Percentiles rank a stretch among this genome's conserved stretches.
These are phyloP conservation scores for Lacerta agilis DNA, from an alignment of 2,797 vertebrate species.

Conservation along the genomic window DNA sequence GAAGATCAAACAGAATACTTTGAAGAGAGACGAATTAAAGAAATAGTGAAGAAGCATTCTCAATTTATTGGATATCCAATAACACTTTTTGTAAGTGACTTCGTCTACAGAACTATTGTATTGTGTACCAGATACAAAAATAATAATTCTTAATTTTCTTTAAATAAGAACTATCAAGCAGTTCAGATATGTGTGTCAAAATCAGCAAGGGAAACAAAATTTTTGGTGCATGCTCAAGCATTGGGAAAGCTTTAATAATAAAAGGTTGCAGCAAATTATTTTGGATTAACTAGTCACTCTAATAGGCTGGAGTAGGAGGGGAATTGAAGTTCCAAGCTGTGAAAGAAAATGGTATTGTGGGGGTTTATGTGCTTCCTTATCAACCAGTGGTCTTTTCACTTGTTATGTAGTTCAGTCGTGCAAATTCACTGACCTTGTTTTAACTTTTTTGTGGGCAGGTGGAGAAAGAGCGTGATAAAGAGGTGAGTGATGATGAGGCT, in stretches of 20 bases:
- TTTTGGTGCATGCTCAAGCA: not conserved
- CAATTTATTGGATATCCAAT: constrained; percentile 98
- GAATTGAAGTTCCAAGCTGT: not conserved
- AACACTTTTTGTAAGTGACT: constrained; percentile 89
- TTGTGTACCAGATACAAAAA: not conserved
- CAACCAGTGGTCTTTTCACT: not conserved
- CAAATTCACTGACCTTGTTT: rapidly evolving
- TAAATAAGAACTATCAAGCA: not conserved
- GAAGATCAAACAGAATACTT: constrained; percentile 94
- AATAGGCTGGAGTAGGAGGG: not conserved
- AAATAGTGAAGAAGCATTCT: constrained; percentile 95
- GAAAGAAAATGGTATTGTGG: not conserved
- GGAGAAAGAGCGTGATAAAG: constrained; percentile 94
- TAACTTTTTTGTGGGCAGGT: constrained; percentile 70
- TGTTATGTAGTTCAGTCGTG: not conserved
- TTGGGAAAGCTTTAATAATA: not conserved
- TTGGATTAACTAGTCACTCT: not conserved
- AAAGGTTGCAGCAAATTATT: not conserved
- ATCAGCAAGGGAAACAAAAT: not conserved
- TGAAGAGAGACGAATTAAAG: constrained; percentile 90
- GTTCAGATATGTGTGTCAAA: not conserved
- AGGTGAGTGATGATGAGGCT: constrained; percentile 93
- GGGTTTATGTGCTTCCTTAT: not conserved
- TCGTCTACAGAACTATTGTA: not conserved
- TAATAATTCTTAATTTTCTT: not conserved